A percentile compares a stretch with the other conserved stretches of the same genome.
Evolutionary conservation across 2,113 vertebrate genomes (phyloP).

Genomic region (Microcebus lehilahytsara): DNA sequence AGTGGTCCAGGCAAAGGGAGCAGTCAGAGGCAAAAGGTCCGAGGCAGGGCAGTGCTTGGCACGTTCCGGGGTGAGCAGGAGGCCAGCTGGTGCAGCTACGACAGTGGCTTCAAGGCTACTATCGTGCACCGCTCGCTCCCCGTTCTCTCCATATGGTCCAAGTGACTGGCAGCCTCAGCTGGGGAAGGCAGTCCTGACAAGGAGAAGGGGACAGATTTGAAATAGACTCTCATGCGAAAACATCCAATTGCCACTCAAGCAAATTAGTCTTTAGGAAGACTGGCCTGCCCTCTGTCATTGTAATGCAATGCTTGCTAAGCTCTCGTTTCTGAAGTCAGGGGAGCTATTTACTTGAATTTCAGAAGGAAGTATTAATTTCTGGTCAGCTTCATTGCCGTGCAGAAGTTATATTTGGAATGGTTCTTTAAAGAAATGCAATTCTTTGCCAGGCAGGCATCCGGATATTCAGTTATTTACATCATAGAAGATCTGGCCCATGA

Average conservation of each 20-base stretch:
- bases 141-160: neutral
- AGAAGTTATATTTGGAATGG: neutral
- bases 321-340: neutral
- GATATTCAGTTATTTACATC: neutral
- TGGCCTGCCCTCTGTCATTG: fast-evolving
- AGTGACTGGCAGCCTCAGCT: neutral
- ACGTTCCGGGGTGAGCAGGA: neutral
- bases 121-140: fast-evolving
- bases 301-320: neutral
- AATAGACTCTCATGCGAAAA: fast-evolving
- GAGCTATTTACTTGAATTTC: neutral
- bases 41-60: fast-evolving
- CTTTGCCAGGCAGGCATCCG: neutral
- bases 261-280: neutral
- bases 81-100: neutral
- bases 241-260: fast-evolving
- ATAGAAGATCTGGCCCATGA: neutral
- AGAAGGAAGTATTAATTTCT: neutral
- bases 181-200: neutral
- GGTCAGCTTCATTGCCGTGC: neutral
- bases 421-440: neutral
- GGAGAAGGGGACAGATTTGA: neutral
- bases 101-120: fast-evolving
- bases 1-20: neutral
- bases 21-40: neutral